Percentiles rank a stretch among this genome's conserved stretches.
phyloP scores from a whole-genome alignment of 2,888 invertebrate genomes.

The Odontothrips loti region DNA sequence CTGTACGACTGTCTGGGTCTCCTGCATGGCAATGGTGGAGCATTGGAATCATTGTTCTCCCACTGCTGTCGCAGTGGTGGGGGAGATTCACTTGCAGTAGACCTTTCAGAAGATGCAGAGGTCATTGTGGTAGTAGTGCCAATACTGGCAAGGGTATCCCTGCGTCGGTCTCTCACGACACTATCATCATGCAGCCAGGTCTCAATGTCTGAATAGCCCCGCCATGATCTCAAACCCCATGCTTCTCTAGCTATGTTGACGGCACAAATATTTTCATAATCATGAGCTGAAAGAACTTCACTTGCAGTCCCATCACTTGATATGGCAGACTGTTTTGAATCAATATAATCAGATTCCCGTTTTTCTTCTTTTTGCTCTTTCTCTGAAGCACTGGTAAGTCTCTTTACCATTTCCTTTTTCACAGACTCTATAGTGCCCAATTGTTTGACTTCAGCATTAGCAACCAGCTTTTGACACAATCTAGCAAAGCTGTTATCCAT shows the following conservation, averaged over 20 bases:
- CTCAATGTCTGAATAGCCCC: constrained; percentile 61
- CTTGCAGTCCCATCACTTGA: constrained; percentile 40
- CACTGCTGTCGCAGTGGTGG: constrained; percentile 40
- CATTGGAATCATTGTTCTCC: neutral
- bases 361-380: constrained; percentile 11
- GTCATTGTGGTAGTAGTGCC: constrained; percentile 51
- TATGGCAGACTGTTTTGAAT: constrained; percentile 4
- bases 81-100: constrained; percentile 51
- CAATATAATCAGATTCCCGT: constrained; percentile 11
- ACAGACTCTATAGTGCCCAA: neutral
- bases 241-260: constrained; percentile 61
- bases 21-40: constrained; percentile 33
- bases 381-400: neutral
- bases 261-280: constrained; percentile 63
- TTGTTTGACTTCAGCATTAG: constrained; percentile 27
- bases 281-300: constrained; percentile 58
- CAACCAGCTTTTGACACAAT: constrained; percentile 10
- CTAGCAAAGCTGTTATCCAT: neutral
- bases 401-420: constrained; percentile 2
- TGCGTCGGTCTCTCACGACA: constrained; percentile 55
- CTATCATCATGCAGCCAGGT: constrained; percentile 61
- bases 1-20: constrained; percentile 24
- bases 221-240: constrained; percentile 62
- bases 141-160: constrained; percentile 45
- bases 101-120: constrained; percentile 55